Conservation (phyloP, 2,797 vertebrate species). For the Natrix natrix region DNA sequence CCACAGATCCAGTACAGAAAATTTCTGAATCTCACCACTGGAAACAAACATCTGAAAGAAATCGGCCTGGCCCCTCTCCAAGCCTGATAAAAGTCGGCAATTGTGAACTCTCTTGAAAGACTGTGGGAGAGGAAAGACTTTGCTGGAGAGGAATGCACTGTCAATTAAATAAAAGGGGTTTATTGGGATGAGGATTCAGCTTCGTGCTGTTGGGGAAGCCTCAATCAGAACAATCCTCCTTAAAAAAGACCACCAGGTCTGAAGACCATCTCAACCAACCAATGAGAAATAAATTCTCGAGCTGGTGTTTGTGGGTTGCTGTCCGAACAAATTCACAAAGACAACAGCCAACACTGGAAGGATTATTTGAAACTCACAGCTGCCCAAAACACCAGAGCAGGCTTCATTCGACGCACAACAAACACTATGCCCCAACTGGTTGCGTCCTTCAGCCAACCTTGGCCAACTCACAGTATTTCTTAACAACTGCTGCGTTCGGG, state of each 20-base stretch:
- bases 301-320: background rate
- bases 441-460: background rate
- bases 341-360: background rate
- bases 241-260: conserved; percentile 41
- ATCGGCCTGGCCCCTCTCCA: too few relatives aligned
- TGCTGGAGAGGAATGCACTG: too few relatives aligned
- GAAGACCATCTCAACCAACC: conserved; percentile 9
- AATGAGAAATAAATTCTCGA: conserved; percentile 39
- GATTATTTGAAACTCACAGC: conserved; percentile 5
- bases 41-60: too few relatives aligned
- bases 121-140: too few relatives aligned
- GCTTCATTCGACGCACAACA: background rate
- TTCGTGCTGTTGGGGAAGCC: too few relatives aligned
- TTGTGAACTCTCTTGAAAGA: too few relatives aligned
- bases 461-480: background rate
- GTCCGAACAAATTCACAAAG: background rate
- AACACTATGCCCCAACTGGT: background rate
- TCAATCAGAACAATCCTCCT: background rate
- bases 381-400: background rate
- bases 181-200: too few relatives aligned
- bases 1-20: too few relatives aligned
- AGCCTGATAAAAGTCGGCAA: too few relatives aligned
- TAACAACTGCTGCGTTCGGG: conserved; percentile 18
- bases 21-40: too few relatives aligned
- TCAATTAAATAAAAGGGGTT: too few relatives aligned